Conservation (phyloP, 2,113 vertebrate species). For the Grammomys dolichurus region DNA sequence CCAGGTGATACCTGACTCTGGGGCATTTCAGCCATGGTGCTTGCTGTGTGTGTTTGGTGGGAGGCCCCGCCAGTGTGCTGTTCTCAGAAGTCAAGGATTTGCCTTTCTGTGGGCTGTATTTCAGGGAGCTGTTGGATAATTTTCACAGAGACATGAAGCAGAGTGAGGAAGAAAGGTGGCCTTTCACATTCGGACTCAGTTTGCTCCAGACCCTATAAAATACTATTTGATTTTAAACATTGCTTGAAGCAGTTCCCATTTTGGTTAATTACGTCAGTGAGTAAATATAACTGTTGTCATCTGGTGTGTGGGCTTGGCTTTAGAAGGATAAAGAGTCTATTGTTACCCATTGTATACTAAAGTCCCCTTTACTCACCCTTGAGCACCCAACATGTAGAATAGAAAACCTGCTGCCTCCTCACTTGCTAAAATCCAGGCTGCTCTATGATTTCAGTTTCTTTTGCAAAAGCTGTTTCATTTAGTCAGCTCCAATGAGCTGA, state of each 20-base stretch:
- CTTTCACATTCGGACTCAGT: constrained; percentile 35
- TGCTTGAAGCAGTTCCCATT: constrained; percentile 68
- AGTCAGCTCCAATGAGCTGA: too few relatives aligned
- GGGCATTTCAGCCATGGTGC: background rate
- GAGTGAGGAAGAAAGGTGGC: background rate
- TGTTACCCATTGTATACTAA: constrained; percentile 71
- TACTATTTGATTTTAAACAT: constrained; percentile 68
- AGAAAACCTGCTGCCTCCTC: constrained; percentile 32
- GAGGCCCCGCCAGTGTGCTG: background rate
- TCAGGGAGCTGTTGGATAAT: background rate
- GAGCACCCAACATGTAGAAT: background rate
- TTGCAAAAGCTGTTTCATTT: background rate
- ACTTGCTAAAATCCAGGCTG: constrained; percentile 23
- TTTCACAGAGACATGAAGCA: background rate
- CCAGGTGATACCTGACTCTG: background rate
- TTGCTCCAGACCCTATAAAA: constrained; percentile 36
- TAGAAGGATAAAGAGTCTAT: constrained; percentile 73
- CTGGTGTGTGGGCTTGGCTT: constrained; percentile 75
- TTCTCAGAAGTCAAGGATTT: background rate
- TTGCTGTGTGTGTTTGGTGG: background rate
- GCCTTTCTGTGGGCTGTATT: background rate
- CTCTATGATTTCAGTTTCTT: background rate
- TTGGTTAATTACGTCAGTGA: constrained; percentile 75
- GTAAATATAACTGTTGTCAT: constrained; percentile 79
- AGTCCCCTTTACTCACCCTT: constrained; percentile 58